Evolutionary conservation across 2,888 invertebrate genomes (phyloP), one percentile per base, ranked within the genome.

Genomic region (Chesias legatella): DNA sequence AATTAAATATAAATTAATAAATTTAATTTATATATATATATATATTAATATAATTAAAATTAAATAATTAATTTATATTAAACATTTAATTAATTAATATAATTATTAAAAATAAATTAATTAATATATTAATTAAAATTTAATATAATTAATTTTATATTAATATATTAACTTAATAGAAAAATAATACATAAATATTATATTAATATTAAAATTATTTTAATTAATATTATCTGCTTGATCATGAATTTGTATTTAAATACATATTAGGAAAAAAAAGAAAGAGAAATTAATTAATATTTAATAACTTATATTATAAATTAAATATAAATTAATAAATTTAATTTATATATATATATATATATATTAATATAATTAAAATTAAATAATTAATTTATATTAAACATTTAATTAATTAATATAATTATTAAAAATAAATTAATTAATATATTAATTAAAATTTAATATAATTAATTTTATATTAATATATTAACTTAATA

Each of bases 191-290:
- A 61, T 33, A 56, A 55, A 53, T 52, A 52, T 47, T 57, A 58
- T 54, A 33, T 58, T 54, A 60, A 56, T 58, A 36, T 42, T 6
- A 23, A 51, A 17, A 7, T 56, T 39, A 54, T 51, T 31, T 56
- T 3, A 32, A 43, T 4, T 7, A 54, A 42, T 57, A 52, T 49
- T 30, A 33, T 66, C 65, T 66, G 62, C 51, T 57, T 51, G 43
- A 42, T 57, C 13, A 23, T 0, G 1, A 57, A 30, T 36, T 49
- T 27, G 27, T 36, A 52, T 63, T 66, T 52, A 62, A 46, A 53
- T 51, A 51, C 7, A 58, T 63, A 59, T 62, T 63, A 65, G 56
- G 29, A 58, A 61, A 43, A 53, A 36, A 56, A 54, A 56, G 8
- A 24, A 24, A 51, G 1, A 51, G 11, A 54, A 44, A 62, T 56